Percentiles rank a stretch among this genome's conserved stretches.
Evolutionary conservation across 2,797 vertebrate species (phyloP).

Genomic region (Epinephelus awoara): DNA sequence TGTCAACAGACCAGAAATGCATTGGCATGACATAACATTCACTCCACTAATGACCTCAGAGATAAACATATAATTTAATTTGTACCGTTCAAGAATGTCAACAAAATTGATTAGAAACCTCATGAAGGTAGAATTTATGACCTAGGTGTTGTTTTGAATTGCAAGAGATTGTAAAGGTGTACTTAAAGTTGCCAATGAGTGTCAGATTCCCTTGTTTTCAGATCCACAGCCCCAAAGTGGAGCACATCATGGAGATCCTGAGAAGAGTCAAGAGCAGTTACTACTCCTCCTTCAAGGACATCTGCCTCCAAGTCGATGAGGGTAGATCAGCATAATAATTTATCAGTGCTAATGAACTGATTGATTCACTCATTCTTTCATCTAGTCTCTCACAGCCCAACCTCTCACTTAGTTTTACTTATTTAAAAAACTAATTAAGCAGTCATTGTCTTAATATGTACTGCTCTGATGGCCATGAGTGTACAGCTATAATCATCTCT

Average conservation of each 20-base stretch:
- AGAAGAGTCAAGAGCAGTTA: conserved; percentile 84
- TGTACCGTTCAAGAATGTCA: not conserved
- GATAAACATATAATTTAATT: not conserved
- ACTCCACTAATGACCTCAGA: not conserved
- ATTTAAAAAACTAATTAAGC: not conserved
- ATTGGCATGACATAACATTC: not conserved
- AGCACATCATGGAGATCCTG: conserved; percentile 81
- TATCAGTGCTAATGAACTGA: conserved; percentile 10
- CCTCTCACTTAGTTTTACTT: not conserved
- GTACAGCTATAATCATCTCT: not conserved
- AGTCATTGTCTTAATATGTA: not conserved
- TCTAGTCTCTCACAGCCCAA: conserved; percentile 4
- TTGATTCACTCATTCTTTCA: conserved; percentile 6
- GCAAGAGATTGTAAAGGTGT: not conserved
- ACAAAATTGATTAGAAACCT: no score
- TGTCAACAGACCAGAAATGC: not conserved
- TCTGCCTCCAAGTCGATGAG: conserved; percentile 81
- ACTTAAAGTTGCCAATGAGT: not conserved
- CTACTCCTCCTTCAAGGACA: conserved; percentile 80
- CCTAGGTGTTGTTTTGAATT: not conserved
- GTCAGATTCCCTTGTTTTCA: conserved; percentile 40
- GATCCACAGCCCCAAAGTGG: conserved; percentile 83
- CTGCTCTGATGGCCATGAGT: not conserved
- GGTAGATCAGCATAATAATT: conserved; percentile 59
- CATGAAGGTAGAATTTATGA: not conserved